Conservation (phyloP, 2,888 invertebrate species). For the Neoaliturus tenellus region DNA sequence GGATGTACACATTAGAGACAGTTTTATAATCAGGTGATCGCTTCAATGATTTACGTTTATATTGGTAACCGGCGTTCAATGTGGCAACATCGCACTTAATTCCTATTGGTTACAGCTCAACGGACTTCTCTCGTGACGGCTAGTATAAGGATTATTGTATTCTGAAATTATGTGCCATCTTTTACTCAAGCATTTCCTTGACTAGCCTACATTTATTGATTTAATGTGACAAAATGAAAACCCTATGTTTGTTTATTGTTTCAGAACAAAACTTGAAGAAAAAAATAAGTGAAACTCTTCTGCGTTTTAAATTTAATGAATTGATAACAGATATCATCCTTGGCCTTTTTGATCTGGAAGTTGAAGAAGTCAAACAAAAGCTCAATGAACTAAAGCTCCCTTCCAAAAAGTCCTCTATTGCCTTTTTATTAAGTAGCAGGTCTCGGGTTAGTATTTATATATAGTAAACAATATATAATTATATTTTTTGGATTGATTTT, state of each 20-base stretch:
- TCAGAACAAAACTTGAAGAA: neutral
- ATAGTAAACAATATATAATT: neutral
- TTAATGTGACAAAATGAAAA: too few relatives aligned
- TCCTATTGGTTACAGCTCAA: too few relatives aligned
- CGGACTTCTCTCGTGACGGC: too few relatives aligned
- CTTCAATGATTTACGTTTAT: too few relatives aligned
- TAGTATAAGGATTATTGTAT: too few relatives aligned
- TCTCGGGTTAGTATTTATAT: neutral
- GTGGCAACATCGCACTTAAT: too few relatives aligned
- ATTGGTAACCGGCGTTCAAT: too few relatives aligned
- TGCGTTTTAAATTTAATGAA: neutral
- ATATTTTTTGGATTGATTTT: neutral
- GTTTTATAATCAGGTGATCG: too few relatives aligned
- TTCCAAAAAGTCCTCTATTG: neutral
- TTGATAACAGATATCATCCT: slow-evolving; percentile 1
- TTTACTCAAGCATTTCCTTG: too few relatives aligned
- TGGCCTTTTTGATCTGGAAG: neutral
- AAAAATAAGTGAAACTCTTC: neutral
- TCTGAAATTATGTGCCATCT: too few relatives aligned
- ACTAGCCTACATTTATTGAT: too few relatives aligned
- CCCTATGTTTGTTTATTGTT: neutral
- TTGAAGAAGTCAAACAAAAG: neutral
- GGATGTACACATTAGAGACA: too few relatives aligned
- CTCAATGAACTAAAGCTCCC: slow-evolving; percentile 9
- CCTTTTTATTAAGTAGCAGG: neutral